These are phyloP conservation scores for Pempheris klunzingeri DNA, from an alignment of 2,797 vertebrate genomes.

Conservation along the genomic window DNA sequence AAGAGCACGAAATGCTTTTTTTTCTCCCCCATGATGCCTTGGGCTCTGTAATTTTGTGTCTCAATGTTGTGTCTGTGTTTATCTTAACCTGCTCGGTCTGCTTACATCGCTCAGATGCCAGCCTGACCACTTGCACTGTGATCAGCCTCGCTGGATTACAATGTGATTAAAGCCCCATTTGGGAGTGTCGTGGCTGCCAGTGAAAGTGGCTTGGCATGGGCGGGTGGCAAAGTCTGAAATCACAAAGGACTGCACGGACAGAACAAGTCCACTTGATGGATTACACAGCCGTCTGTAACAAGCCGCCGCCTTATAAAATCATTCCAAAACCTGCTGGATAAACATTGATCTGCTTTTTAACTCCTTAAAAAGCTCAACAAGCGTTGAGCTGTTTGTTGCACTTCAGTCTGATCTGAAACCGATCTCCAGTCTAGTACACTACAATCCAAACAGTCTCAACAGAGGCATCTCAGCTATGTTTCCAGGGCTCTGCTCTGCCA, in stretches of 20 bases:
- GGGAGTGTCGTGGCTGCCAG: slow-evolving; percentile 6
- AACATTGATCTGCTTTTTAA: not conserved
- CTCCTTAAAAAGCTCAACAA: slow-evolving; percentile 6
- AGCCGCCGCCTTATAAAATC: not conserved
- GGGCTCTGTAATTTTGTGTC: not conserved
- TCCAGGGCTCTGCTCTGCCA: slow-evolving; percentile 35
- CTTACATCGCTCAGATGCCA: slow-evolving; percentile 15
- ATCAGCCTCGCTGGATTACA: slow-evolving; percentile 37
- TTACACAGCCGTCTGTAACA: not conserved
- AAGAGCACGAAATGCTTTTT: not conserved
- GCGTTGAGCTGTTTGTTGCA: slow-evolving; percentile 2
- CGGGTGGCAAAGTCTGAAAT: not conserved
- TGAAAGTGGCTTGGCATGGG: slow-evolving; percentile 12
- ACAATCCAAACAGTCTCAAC: slow-evolving; percentile 50
- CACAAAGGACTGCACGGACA: not conserved
- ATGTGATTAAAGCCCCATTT: slow-evolving; percentile 38
- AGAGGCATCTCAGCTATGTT: slow-evolving; percentile 47
- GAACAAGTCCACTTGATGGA: not conserved
- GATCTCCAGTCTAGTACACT: slow-evolving; percentile 17
- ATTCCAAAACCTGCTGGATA: not conserved
- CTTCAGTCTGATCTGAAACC: not conserved
- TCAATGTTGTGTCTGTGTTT: slow-evolving; percentile 9
- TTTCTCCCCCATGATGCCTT: too few species aligned
- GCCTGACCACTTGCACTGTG: slow-evolving; percentile 24
- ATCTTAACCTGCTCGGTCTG: slow-evolving; percentile 20